Conservation (phyloP, 2,888 invertebrate species). For the Oconnorella tubifera region DNA sequence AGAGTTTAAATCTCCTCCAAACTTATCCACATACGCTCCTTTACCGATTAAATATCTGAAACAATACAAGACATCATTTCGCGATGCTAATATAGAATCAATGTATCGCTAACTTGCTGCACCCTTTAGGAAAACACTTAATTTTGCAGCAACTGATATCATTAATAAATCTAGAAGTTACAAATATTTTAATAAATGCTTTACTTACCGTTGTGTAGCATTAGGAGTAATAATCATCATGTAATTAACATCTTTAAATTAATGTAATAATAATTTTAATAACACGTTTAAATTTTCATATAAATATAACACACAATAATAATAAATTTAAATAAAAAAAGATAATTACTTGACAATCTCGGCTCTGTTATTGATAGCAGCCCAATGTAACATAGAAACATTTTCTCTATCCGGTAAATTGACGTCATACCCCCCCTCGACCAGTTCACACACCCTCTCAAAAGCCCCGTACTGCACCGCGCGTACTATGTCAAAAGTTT, state of each 20-base stretch:
- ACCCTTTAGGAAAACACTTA: no score
- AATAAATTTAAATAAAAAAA: no score
- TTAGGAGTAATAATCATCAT: no score
- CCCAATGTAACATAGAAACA: conserved; percentile 97
- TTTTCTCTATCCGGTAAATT: conserved; percentile 92
- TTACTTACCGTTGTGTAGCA: no score
- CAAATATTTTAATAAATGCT: no score
- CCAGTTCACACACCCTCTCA: conserved; percentile 53
- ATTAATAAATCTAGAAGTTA: no score
- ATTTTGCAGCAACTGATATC: not conserved
- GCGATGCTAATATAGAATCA: not conserved
- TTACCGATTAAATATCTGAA: conserved; percentile 73
- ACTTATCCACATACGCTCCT: conserved; percentile 83
- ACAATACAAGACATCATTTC: not conserved
- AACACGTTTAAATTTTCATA: no score
- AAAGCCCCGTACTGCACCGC: conserved; percentile 89
- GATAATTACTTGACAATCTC: conserved; percentile 73
- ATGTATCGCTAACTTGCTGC: no score
- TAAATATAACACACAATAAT: no score
- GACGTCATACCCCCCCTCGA: conserved; percentile 69
- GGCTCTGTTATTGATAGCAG: conserved; percentile 92
- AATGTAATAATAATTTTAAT: no score
- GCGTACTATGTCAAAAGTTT: conserved; percentile 48
- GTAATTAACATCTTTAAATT: no score
- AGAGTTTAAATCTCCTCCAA: conserved; percentile 92